Evolutionary conservation across 2,113 vertebrate genomes (phyloP).

Genomic region (Heterochromis multidens): DNA sequence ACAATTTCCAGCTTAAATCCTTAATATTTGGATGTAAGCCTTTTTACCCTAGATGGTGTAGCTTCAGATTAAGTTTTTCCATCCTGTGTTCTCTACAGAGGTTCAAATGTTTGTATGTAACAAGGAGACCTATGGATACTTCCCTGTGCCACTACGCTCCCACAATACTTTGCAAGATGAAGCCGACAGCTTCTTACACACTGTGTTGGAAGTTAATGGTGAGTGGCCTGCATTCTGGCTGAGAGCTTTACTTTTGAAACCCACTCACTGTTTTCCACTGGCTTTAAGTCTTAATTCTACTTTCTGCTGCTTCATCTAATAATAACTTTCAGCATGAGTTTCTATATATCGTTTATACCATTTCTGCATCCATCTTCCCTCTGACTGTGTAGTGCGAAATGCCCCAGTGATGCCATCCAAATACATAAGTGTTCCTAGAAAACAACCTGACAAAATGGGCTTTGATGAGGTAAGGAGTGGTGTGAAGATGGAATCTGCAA

Average conservation of each 20-base stretch:
- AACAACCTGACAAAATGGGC: slow-evolving; percentile 83
- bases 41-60: not conserved
- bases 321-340: slow-evolving; percentile 7
- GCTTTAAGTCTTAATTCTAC: not conserved
- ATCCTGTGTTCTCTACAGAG: slow-evolving; percentile 65
- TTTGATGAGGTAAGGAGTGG: slow-evolving; percentile 81
- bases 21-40: not conserved
- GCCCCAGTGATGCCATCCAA: slow-evolving; percentile 78
- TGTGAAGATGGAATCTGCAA: slow-evolving; percentile 55
- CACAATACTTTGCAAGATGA: slow-evolving; percentile 86
- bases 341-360: slow-evolving; percentile 23
- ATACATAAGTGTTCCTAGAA: slow-evolving; percentile 69
- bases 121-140: slow-evolving; percentile 81
- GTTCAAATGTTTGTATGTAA: slow-evolving; percentile 92
- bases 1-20: not conserved
- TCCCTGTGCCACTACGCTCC: slow-evolving; percentile 84
- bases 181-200: slow-evolving; percentile 85
- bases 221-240: slow-evolving; percentile 51
- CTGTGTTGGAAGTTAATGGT: slow-evolving; percentile 86
- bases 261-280: not conserved
- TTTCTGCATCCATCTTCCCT: slow-evolving; percentile 60
- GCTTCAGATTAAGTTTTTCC: not conserved
- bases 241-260: not conserved
- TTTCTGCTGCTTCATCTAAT: not conserved
- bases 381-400: slow-evolving; percentile 76